Conservation (phyloP, 2,888 invertebrate species). For the Macrosiphum euphorbiae region DNA sequence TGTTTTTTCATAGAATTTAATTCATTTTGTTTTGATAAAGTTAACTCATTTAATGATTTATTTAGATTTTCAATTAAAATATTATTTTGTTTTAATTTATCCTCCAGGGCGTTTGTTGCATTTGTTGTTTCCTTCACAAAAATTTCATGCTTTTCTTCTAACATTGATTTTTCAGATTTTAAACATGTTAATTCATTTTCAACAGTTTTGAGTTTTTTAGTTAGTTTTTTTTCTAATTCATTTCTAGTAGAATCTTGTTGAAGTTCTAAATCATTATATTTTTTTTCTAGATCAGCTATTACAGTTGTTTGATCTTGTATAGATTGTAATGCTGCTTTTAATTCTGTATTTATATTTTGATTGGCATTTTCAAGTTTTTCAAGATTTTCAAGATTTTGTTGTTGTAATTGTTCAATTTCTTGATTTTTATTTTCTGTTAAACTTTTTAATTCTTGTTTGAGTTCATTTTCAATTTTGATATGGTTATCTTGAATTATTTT, state of each 20-base stretch:
- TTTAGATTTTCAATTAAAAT: slow-evolving; percentile 35
- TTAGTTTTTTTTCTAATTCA: slow-evolving; percentile 56
- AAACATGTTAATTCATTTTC: slow-evolving; percentile 30
- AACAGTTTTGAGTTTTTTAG: background rate
- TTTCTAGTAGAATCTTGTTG: slow-evolving; percentile 38
- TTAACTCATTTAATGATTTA: slow-evolving; percentile 28
- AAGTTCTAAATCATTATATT: slow-evolving; percentile 57
- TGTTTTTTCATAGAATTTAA: slow-evolving; percentile 11
- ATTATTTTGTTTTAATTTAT: slow-evolving; percentile 29
- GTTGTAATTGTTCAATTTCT: slow-evolving; percentile 59
- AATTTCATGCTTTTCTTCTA: slow-evolving; percentile 38
- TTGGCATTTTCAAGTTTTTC: slow-evolving; percentile 25
- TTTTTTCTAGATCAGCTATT: slow-evolving; percentile 57
- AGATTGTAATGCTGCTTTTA: slow-evolving; percentile 46
- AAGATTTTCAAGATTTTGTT: slow-evolving; percentile 40
- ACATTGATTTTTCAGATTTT: slow-evolving; percentile 24
- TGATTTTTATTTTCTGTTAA: slow-evolving; percentile 47
- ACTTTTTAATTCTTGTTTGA: slow-evolving; percentile 53
- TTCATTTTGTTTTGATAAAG: slow-evolving; percentile 51
- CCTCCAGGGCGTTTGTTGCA: background rate
- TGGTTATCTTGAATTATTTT: slow-evolving; percentile 27
- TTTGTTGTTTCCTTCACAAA: slow-evolving; percentile 5
- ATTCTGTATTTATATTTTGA: slow-evolving; percentile 22
- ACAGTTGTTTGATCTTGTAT: slow-evolving; percentile 43
- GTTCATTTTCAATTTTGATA: slow-evolving; percentile 71